Percentiles rank a stretch among this genome's conserved stretches.
Evolutionary conservation across 2,888 invertebrate genomes (phyloP).

Genomic region (Camptogramma bilineatum): DNA sequence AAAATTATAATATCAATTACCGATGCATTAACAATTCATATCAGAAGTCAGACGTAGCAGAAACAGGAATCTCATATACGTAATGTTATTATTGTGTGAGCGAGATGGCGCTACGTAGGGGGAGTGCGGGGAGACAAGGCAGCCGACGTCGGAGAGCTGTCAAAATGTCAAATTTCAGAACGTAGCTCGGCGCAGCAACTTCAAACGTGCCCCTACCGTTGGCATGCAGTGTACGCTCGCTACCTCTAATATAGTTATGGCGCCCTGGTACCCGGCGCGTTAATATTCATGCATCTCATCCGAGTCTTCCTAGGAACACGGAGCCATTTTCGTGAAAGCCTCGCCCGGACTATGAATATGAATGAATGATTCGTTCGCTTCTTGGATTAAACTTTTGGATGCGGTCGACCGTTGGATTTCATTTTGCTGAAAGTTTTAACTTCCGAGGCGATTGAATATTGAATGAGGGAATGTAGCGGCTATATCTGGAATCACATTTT

Average conservation of each 20-base stretch:
- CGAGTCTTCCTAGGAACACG: conserved; percentile 73
- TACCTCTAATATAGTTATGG: conserved; percentile 82
- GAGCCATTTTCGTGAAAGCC: conserved; percentile 83
- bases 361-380: conserved; percentile 79
- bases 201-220: conserved; percentile 83
- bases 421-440: conserved; percentile 44
- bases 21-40: conserved; percentile 85
- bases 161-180: conserved; percentile 86
- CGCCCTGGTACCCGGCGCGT: conserved; percentile 74
- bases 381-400: conserved; percentile 76
- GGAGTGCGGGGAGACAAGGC: conserved; percentile 65
- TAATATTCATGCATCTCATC: conserved; percentile 85
- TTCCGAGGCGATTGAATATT: conserved; percentile 36
- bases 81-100: conserved; percentile 77
- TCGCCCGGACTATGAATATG: conserved; percentile 80
- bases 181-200: conserved; percentile 81
- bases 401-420: conserved; percentile 49
- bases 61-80: conserved; percentile 80
- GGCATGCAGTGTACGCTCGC: conserved; percentile 71
- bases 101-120: conserved; percentile 55
- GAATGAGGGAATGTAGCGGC: conserved; percentile 35
- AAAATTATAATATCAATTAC: conserved; percentile 85
- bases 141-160: conserved; percentile 84
- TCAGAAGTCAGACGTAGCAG: conserved; percentile 83
- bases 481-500: conserved; percentile 35